Evolutionary conservation across 2,797 vertebrate genomes (phyloP).

Genomic region (Muscicapa striata): DNA sequence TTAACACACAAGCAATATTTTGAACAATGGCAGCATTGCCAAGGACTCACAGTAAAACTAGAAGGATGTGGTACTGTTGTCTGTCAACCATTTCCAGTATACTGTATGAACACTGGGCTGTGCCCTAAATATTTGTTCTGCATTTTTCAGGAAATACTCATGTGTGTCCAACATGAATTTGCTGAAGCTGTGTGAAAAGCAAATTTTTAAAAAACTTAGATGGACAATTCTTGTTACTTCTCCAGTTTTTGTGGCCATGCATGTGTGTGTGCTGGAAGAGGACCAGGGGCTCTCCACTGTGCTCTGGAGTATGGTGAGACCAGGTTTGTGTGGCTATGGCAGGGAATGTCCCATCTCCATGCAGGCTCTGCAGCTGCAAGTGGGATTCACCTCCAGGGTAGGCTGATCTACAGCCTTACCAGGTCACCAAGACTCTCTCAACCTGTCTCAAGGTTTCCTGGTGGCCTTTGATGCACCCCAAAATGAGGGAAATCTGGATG

Average conservation of each 20-base stretch:
- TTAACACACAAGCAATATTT: not conserved
- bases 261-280: not conserved
- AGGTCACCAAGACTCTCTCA: not conserved
- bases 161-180: not conserved
- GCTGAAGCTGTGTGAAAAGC: not conserved
- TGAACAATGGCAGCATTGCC: not conserved
- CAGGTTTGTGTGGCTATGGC: not conserved
- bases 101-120: not conserved
- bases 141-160: not conserved
- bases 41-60: not conserved
- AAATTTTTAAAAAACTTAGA: not conserved
- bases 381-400: not conserved
- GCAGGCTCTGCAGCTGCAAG: not conserved
- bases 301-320: not conserved
- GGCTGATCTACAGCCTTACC: not conserved
- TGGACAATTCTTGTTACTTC: not conserved
- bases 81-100: not conserved
- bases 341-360: not conserved
- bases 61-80: not conserved
- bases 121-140: not conserved
- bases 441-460: not conserved
- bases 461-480: not conserved
- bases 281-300: accelerated
- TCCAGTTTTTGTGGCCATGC: not conserved
- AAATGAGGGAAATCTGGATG: not conserved